phyloP scores from a whole-genome alignment of 2,888 invertebrate species.

The Drosophila pseudotakahashii region DNA sequence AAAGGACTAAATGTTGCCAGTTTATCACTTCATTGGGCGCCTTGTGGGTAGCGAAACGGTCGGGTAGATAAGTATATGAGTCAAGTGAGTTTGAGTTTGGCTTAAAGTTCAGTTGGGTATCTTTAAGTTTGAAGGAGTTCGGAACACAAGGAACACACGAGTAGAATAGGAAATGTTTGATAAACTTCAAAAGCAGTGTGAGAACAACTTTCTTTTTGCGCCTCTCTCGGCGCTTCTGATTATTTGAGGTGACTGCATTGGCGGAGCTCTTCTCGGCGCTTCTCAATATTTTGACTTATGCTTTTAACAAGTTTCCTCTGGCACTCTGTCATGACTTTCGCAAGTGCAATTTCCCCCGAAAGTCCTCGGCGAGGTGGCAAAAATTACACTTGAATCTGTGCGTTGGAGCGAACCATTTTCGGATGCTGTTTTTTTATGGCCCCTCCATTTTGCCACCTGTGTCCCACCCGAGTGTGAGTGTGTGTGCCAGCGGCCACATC shows the following conservation, averaged over 20 bases:
- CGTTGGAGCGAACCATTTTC: constrained; percentile 5
- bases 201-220: not conserved
- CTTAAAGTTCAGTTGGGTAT: not conserved
- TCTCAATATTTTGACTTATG: constrained; percentile 16
- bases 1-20: constrained; percentile 66
- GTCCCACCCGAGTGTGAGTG: constrained; percentile 1
- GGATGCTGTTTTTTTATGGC: constrained; percentile 23
- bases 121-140: not conserved
- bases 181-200: not conserved
- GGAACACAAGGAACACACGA: not conserved
- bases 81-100: constrained; percentile 3
- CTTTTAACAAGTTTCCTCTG: constrained; percentile 5
- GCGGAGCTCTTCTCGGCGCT: not conserved
- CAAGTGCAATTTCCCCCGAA: constrained; percentile 3
- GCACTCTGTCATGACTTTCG: constrained; percentile 5
- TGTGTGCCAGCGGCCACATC: constrained; percentile 5
- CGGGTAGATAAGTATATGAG: constrained; percentile 24
- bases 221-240: not conserved
- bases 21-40: constrained; percentile 66
- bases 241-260: not conserved
- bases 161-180: not conserved
- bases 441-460: constrained; percentile 9
- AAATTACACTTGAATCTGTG: constrained; percentile 30
- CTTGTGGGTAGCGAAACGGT: constrained; percentile 12
- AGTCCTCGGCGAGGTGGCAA: constrained; percentile 9